phyloP scores from a whole-genome alignment of 1,140 invertebrate species.

The Chymomyza costata region DNA sequence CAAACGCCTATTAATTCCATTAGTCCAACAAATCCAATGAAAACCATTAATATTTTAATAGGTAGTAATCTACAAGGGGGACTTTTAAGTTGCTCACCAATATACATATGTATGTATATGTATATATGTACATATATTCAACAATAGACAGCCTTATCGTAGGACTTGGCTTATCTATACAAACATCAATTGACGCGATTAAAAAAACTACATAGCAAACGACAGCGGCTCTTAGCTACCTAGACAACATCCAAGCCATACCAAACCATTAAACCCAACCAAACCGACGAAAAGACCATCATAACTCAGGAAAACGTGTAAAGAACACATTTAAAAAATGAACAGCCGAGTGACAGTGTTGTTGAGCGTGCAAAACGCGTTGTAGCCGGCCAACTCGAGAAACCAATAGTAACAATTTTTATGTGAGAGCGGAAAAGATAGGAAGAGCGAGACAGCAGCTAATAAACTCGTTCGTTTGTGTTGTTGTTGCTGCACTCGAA shows the following conservation, averaged over 20 bases:
- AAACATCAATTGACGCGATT: constrained; percentile 27
- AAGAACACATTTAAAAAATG: too few species aligned
- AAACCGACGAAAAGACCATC: constrained; percentile 28
- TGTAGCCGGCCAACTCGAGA: constrained; percentile 27
- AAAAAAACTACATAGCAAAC: too few species aligned
- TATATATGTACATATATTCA: constrained; percentile 13
- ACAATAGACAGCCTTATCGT: constrained; percentile 17
- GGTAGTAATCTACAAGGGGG: too few species aligned
- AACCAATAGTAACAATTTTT: constrained; percentile 60
- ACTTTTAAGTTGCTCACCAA: too few species aligned
- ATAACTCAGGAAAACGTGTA: too few species aligned
- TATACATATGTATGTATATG: not conserved
- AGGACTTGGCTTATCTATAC: constrained; percentile 28
- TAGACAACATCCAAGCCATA: constrained; percentile 2
- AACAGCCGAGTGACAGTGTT: too few species aligned
- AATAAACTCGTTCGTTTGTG: constrained; percentile 52
- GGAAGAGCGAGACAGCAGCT: constrained; percentile 33
- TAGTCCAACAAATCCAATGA: too few species aligned
- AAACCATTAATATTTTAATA: too few species aligned
- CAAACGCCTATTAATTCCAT: too few species aligned
- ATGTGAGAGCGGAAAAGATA: constrained; percentile 49
- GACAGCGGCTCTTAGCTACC: too few species aligned
- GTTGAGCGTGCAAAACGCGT: constrained; percentile 59
- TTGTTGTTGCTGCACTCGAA: constrained; percentile 54
- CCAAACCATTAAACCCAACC: constrained; percentile 7